Percentiles rank a stretch among this genome's conserved stretches.
Conservation (phyloP, 2,113 vertebrate genomes). For the Pelusios castaneus region DNA sequence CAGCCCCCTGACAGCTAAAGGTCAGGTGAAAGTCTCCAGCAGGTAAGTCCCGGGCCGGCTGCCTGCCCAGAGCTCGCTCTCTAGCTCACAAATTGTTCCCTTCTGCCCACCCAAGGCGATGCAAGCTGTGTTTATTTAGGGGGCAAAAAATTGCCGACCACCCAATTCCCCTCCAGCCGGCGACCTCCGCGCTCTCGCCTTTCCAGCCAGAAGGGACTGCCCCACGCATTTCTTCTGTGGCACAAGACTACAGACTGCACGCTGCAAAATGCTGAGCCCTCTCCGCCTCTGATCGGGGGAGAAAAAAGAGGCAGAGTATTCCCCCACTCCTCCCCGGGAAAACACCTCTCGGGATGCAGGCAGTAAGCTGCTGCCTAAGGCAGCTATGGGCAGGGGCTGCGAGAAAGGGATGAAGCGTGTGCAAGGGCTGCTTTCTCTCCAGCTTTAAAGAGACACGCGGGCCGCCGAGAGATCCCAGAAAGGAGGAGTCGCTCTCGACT, state of each 20-base stretch:
- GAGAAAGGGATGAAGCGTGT: neutral
- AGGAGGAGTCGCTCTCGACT: neutral
- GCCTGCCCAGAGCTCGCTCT: constrained; percentile 9
- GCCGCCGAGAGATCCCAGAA: neutral
- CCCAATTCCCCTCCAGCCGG: constrained; percentile 4
- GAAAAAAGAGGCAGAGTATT: neutral
- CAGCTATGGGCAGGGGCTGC: too few relatives aligned
- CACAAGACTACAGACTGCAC: neutral
- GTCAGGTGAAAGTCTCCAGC: constrained; percentile 50
- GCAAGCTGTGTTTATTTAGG: constrained; percentile 66
- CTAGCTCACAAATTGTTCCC: constrained; percentile 58
- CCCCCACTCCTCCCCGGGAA: neutral
- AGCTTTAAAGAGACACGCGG: neutral
- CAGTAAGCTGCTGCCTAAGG: neutral
- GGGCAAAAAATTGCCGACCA: constrained; percentile 34
- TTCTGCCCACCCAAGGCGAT: constrained; percentile 76
- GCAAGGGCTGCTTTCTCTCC: neutral
- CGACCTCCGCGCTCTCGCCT: neutral
- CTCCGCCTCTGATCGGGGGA: neutral
- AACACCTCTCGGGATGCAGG: neutral
- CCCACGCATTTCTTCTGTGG: neutral
- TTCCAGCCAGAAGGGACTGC: neutral
- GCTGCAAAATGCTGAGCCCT: neutral
- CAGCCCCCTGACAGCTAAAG: constrained; percentile 49
- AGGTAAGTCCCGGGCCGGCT: constrained; percentile 40